Evolutionary conservation across 2,888 invertebrate genomes (phyloP).

Genomic region (Sphecodes monilicornis): DNA sequence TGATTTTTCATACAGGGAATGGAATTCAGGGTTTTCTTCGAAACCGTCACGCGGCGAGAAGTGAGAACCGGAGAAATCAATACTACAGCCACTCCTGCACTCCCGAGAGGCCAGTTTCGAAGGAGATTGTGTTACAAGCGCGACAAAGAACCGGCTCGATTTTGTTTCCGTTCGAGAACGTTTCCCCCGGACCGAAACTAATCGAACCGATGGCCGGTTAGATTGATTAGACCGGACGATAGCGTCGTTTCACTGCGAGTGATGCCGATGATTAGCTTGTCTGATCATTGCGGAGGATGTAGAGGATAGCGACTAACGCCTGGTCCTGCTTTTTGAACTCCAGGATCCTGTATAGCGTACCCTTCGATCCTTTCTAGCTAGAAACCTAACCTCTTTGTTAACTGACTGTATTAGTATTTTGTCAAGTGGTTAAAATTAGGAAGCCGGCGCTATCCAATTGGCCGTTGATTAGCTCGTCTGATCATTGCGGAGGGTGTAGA

Average conservation of each 20-base stretch:
- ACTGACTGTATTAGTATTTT: neutral
- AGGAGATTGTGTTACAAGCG: constrained; percentile 29
- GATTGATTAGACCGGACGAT: neutral
- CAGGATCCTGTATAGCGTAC: neutral
- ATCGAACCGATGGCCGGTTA: neutral
- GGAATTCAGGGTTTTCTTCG: constrained; percentile 18
- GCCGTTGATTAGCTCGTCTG: neutral
- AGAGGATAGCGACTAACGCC: no score
- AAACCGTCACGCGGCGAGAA: constrained; percentile 15
- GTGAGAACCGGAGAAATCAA: constrained; percentile 57
- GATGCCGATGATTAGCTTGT: neutral
- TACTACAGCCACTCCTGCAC: constrained; percentile 35
- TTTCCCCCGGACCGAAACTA: neutral
- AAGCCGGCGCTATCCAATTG: neutral
- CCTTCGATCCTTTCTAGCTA: no score
- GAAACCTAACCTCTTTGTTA: no score
- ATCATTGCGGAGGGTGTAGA: neutral
- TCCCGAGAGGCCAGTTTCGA: constrained; percentile 25
- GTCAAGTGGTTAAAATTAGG: neutral
- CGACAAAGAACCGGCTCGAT: constrained; percentile 18
- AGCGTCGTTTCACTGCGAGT: neutral
- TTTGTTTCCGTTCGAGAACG: constrained; percentile 25
- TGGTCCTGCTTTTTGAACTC: neutral
- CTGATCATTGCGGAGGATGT: neutral
- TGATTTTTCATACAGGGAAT: constrained; percentile 8